Evolutionary conservation across 1,140 invertebrate genomes (phyloP), one percentile per base, ranked within the genome.

Genomic region (Eulimnadia texana): DNA sequence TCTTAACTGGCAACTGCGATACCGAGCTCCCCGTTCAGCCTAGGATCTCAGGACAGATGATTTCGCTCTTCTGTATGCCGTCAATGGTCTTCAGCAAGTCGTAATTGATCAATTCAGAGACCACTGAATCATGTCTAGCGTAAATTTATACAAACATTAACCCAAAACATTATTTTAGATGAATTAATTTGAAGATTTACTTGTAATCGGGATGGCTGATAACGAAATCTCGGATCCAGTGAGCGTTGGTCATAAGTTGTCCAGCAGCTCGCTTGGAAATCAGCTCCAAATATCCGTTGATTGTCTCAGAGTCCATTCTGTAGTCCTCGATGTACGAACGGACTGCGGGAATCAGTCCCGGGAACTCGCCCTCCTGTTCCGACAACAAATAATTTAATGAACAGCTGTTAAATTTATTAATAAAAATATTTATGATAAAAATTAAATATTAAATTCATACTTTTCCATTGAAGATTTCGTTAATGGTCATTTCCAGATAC

Each of bases 401-500:
- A n/a, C n/a, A n/a, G n/a, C n/a, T n/a, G n/a, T n/a, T n/a, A n/a
- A n/a, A n/a, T n/a, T n/a, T n/a, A n/a, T n/a, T n/a, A n/a, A n/a
- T n/a, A n/a, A n/a, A n/a, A n/a, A n/a, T n/a, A n/a, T n/a, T n/a
- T n/a, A n/a, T n/a, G n/a, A n/a, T n/a, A n/a, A n/a, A n/a, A n/a
- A n/a, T n/a, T n/a, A n/a, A n/a, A n/a, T n/a, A n/a, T n/a, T n/a
- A n/a, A n/a, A n/a, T n/a, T n/a, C n/a, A 16, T 73, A 92, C 90
- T 78, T 92, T 95, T 68, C 95, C 96, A 76, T 98, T 98, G 58
- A 99, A 88, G 67, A 99, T 98, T 77, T 99, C 91, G 74, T 96
- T 82, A 53, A 98, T 82, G 2, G 88, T 88, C 82, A 98, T 88
- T 66, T 83, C 76, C 2, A 78, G 78, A 42, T 42, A 42, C 68